Evolutionary conservation across 2,797 vertebrate species (phyloP).

Genomic region (Sebastes oblongus): DNA sequence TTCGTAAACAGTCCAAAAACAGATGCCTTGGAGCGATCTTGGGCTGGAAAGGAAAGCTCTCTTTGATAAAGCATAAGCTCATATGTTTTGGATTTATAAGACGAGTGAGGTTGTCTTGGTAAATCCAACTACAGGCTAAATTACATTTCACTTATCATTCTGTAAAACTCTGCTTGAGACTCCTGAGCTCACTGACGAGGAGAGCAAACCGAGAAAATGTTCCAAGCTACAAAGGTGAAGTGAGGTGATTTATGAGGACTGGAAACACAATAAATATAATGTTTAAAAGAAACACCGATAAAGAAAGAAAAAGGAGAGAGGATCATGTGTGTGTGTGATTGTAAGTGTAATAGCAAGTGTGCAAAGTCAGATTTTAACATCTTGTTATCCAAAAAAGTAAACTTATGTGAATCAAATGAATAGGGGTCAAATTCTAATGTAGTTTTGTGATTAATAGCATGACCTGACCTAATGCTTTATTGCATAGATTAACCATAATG

Average conservation of each 20-base stretch:
- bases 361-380: background rate
- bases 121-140: conserved; percentile 22
- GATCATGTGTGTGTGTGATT: background rate
- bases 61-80: conserved; percentile 26
- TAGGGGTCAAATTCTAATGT: background rate
- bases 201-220: background rate
- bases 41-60: background rate
- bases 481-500: background rate
- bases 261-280: background rate
- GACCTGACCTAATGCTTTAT: background rate
- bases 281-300: background rate
- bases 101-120: conserved; percentile 3
- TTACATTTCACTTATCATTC: conserved; percentile 16
- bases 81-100: conserved; percentile 31
- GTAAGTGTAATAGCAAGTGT: background rate
- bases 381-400: background rate
- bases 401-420: background rate
- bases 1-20: background rate
- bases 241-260: background rate
- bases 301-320: background rate
- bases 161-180: background rate
- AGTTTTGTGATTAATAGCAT: background rate
- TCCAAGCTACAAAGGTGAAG: background rate
- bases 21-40: conserved; percentile 31
- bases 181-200: background rate